Percentiles rank a stretch among this genome's conserved stretches.
Evolutionary conservation across 2,797 vertebrate species (phyloP).

Genomic region (Dromococcyx pavoninus): DNA sequence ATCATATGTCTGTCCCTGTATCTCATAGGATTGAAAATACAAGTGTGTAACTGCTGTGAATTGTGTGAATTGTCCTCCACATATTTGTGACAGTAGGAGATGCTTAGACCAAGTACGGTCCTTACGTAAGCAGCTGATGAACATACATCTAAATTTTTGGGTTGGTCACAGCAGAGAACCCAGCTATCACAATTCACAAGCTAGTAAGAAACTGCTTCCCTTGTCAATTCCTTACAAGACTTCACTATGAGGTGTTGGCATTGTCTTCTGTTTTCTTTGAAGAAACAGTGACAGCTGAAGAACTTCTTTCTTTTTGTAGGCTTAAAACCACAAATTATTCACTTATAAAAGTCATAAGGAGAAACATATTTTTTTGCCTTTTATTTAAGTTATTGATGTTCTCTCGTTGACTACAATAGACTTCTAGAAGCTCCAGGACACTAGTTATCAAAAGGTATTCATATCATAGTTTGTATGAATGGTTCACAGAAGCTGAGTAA

Average conservation of each 20-base stretch:
- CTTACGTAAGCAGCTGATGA: background rate
- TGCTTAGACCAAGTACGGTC: background rate
- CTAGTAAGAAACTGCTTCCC: background rate
- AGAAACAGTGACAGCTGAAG: background rate
- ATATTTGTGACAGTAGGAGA: background rate
- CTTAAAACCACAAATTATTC: background rate
- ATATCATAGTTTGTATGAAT: background rate
- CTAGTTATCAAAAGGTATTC: background rate
- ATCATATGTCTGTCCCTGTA: background rate
- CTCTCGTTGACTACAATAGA: background rate
- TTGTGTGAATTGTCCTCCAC: background rate
- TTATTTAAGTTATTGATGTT: background rate
- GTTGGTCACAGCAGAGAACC: background rate
- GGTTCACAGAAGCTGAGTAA: background rate
- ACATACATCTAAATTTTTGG: background rate
- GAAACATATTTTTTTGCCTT: background rate
- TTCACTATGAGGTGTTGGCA: rapidly evolving
- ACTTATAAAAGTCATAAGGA: background rate
- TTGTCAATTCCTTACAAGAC: background rate
- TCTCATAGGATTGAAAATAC: background rate
- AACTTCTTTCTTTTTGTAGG: background rate
- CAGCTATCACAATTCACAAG: background rate
- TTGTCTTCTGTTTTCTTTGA: background rate
- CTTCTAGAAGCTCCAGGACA: background rate
- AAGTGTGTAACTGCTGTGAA: background rate